A percentile compares a stretch with the other conserved stretches of the same genome.
Evolutionary conservation across 2,113 vertebrate species (phyloP).

Genomic region (Tachycineta bicolor): DNA sequence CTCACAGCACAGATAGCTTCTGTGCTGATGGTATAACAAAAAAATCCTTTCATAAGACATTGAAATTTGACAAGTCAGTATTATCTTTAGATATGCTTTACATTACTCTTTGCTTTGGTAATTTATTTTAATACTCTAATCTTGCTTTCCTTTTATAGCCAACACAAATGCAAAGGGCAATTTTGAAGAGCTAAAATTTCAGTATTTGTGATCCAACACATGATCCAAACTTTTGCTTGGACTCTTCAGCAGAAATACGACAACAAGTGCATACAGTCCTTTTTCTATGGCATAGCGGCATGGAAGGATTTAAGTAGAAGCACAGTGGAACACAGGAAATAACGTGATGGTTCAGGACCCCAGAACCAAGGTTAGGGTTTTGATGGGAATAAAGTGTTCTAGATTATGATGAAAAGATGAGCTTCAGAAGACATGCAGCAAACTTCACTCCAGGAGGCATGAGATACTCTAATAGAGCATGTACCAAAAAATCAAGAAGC

Average conservation of each 20-base stretch:
- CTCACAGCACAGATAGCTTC: background rate
- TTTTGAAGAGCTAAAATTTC: background rate
- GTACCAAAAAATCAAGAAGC: background rate
- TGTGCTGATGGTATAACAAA: background rate
- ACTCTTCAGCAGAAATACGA: background rate
- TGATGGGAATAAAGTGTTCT: background rate
- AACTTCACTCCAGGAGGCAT: background rate
- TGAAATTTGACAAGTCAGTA: background rate
- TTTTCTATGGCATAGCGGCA: accelerated
- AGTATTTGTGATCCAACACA: background rate
- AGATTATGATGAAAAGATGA: background rate
- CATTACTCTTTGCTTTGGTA: background rate
- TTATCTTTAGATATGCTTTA: background rate
- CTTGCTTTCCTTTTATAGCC: background rate
- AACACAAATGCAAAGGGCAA: background rate
- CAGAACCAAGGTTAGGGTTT: background rate
- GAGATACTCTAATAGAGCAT: accelerated
- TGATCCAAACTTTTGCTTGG: background rate
- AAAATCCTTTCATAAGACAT: background rate
- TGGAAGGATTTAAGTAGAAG: background rate
- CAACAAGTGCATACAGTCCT: background rate
- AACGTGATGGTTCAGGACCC: background rate
- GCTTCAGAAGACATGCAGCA: background rate
- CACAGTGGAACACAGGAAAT: background rate
- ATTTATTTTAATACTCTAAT: background rate